Base-by-base conservation (phyloP, 2,888 invertebrate species). In the Drosophila macrospina region DNA sequence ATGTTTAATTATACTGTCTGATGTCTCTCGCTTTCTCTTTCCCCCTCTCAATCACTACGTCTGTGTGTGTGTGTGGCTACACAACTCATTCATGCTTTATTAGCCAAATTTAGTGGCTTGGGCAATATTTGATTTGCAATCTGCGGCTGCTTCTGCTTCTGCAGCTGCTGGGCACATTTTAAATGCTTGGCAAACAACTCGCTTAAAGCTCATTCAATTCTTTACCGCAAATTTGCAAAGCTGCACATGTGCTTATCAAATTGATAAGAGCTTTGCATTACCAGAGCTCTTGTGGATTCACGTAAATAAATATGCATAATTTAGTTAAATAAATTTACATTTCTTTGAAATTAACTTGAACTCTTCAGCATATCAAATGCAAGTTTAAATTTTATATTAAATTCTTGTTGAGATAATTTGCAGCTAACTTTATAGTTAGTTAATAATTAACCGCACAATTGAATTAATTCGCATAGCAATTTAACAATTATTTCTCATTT, bases 1-100 rank as follows among this genome's bases (percentile, higher is more conserved):
- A 69, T 69, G 78, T 47, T 74, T 81, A 86, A 81, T 84, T 84
- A 84, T 71, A 59, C 69, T 20, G 24, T 55, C 37, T 36, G 20
- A 51, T 61, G 28, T 37, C 11, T 4, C 5, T 7, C 11, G 1
- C 15, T 15, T 1, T 20, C n/a, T 8, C 15, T 20, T 8, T 6
- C 20, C 10, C 34, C 5, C 24, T 28, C 10, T 6, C 10, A 3
- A 13, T 10, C 28, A 10, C 28, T n/a, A 8, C 48, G 16, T 36
- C 7, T 36, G 10, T 47, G 13, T 41, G 24, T 50, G 6, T 54
- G 37, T 48, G 11, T 24, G 52, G 30, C 30, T 39, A 34, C 39
- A 57, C 39, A 57, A 57, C 26, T 55, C 44, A 52, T 47, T 69
- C 32, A 59, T 75, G 59, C 47, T 48, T 52, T 55, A 56, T 66